A percentile compares a stretch with the other conserved stretches of the same genome.
These are phyloP conservation scores for Rhagium mordax DNA, from an alignment of 2,888 invertebrate species.

Conservation along the genomic window DNA sequence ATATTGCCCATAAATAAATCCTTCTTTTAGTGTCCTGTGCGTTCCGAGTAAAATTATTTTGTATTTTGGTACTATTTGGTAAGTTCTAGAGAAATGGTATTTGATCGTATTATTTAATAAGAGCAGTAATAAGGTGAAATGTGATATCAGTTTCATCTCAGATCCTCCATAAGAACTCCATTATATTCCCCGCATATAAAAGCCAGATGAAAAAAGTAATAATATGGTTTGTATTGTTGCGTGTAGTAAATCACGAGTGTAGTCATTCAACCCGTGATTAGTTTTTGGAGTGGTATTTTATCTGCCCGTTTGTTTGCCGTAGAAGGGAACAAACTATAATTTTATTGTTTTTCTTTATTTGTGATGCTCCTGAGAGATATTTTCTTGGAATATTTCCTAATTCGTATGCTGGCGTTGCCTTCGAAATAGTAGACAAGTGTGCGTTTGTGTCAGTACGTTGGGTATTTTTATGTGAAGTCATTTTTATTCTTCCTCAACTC, in stretches of 20 bases:
- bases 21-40: too few relatives aligned
- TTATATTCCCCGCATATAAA: slow-evolving; percentile 9
- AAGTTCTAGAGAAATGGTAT: neutral
- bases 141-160: neutral
- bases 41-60: too few relatives aligned
- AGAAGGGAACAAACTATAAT: slow-evolving; percentile 45
- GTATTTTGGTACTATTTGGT: too few relatives aligned
- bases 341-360: slow-evolving; percentile 53
- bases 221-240: slow-evolving; percentile 37
- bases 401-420: slow-evolving; percentile 55
- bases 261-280: slow-evolving; percentile 40
- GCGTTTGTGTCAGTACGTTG: slow-evolving; percentile 55
- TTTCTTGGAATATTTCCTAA: slow-evolving; percentile 53
- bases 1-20: too few relatives aligned
- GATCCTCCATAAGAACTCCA: slow-evolving; percentile 20
- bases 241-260: slow-evolving; percentile 32
- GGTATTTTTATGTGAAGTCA: slow-evolving; percentile 60
- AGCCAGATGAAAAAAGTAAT: slow-evolving; percentile 35
- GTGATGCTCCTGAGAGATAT: slow-evolving; percentile 50
- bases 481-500: slow-evolving; percentile 61
- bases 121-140: neutral
- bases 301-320: slow-evolving; percentile 23
- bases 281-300: slow-evolving; percentile 39
- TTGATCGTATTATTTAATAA: neutral
- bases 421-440: slow-evolving; percentile 54